phyloP scores from a whole-genome alignment of 2,113 vertebrate species.

The Entomyzon cyanotis region DNA sequence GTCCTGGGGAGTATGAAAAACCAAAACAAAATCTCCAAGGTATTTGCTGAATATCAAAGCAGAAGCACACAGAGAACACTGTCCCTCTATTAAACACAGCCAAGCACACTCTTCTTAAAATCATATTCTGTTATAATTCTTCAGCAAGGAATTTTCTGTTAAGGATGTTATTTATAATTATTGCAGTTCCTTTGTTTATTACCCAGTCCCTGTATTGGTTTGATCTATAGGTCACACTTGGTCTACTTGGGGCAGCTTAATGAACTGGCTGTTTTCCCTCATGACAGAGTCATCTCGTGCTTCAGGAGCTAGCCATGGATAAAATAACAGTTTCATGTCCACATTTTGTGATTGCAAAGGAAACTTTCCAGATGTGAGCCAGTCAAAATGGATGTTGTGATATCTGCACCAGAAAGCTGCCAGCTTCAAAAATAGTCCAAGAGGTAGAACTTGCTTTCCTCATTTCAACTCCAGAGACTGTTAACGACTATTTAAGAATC shows the following conservation, averaged over 20 bases:
- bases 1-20: conserved; percentile 46
- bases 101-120: neutral
- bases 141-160: neutral
- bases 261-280: neutral
- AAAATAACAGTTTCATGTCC: neutral
- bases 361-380: neutral
- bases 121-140: neutral
- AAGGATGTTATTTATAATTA: neutral
- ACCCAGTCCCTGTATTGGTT: neutral
- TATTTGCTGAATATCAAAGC: conserved; percentile 54
- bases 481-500: neutral
- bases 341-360: neutral
- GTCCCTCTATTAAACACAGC: neutral
- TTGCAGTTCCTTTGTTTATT: neutral
- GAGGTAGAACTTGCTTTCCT: neutral
- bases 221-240: neutral
- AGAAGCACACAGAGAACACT: conserved; percentile 21
- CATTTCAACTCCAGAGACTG: neutral
- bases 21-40: conserved; percentile 42
- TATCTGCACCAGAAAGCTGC: neutral
- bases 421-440: neutral
- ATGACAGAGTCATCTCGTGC: neutral
- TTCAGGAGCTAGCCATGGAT: conserved; percentile 10
- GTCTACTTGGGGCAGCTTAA: neutral
- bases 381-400: neutral